Evolutionary conservation across 2,797 vertebrate genomes (phyloP), one percentile per base, ranked within the genome.

Genomic region (Anabas testudineus): DNA sequence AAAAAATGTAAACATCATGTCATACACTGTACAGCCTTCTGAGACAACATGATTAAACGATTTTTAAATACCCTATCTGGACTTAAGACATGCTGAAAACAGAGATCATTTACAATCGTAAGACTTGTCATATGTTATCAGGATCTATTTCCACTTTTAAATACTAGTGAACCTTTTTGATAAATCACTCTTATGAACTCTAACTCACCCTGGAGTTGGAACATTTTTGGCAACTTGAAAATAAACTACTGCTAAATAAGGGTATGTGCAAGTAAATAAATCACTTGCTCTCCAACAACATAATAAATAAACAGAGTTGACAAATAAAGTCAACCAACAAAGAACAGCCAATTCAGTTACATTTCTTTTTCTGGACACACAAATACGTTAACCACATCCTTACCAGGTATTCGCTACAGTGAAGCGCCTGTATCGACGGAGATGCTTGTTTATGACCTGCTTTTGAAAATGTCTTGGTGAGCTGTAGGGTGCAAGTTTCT

Each of bases 351-450:
- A 36, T 2, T 30, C 30, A 55, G 45, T 22, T 37, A 22, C 1
- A 2, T n/a, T 28, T 48, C 24, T 26, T n/a, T 30, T 21, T 4
- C 32, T 12, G 26, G 5, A 46, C 8, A 2, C 24, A 22, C n/a
- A 46, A 51, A 67, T 9, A 47, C 21, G 36, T 14, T 5, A 36
- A 43, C 26, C 14, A 30, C 59, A 67, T 6, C 60, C 95, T 95
- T 95, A 96, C 95, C 96, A 96, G 6, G 94, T 95, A 80, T 97
- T 95, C 30, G 95, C 96, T 85, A 97, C 95, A 1, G 96, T 97
- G 86, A 97, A 97, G 65, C 96, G 93, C 0, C 96, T 95, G 95
- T 13, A 36, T 36, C 34, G 34, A 28, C 95, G 94, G 70, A 95
- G 92, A 88, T 90, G 95, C 87, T 96, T 96, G 83, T 95, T 97